Percentiles rank a stretch among this genome's conserved stretches.
phyloP scores from a whole-genome alignment of 2,113 vertebrate genomes.

The Paramormyrops kingsleyae region DNA sequence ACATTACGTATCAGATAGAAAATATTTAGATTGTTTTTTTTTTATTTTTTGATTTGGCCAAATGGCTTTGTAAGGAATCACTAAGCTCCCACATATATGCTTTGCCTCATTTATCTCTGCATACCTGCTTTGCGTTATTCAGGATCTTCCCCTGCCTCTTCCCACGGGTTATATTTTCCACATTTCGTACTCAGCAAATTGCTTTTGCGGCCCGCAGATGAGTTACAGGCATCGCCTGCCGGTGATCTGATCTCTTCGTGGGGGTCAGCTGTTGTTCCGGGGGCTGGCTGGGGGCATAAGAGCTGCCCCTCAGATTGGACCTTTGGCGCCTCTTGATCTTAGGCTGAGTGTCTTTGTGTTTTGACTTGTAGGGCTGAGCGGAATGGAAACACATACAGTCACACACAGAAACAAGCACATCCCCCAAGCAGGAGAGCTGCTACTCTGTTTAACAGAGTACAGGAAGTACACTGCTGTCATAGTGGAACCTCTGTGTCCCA shows the following conservation, averaged over 20 bases:
- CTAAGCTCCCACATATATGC: no score
- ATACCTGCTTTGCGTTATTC: not conserved
- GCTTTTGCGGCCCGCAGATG: not conserved
- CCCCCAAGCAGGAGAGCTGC: not conserved
- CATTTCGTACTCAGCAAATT: not conserved
- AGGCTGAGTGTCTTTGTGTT: not conserved
- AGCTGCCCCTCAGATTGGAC: not conserved
- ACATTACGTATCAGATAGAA: not conserved
- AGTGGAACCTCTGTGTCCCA: not conserved
- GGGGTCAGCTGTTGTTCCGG: not conserved
- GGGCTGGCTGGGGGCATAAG: not conserved
- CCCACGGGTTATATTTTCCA: not conserved
- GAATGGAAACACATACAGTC: not conserved
- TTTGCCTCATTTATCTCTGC: not conserved
- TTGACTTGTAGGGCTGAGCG: not conserved
- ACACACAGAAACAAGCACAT: not conserved
- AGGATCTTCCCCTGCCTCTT: not conserved
- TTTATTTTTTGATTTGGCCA: not conserved
- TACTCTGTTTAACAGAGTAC: not conserved
- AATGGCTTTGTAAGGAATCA: not conserved
- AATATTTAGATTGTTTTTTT: not conserved
- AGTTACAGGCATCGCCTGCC: not conserved
- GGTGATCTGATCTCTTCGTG: not conserved
- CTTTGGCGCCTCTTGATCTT: not conserved
- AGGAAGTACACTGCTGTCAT: not conserved